Evolutionary conservation across 2,797 vertebrate genomes (phyloP).

Genomic region (Melanogrammus aeglefinus): DNA sequence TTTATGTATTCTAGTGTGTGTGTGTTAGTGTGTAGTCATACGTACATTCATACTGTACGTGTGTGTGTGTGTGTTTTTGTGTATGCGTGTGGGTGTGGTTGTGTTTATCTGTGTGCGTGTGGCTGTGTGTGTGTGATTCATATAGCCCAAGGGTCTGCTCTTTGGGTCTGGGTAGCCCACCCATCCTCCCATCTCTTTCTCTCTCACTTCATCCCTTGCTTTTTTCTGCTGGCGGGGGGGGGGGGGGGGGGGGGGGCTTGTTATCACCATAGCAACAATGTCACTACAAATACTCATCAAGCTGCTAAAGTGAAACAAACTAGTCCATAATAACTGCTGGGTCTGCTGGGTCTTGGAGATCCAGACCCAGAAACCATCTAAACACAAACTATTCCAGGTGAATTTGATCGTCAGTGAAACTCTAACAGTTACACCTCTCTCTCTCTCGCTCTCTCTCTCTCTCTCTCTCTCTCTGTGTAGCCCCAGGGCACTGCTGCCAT

Average conservation of each 20-base stretch:
- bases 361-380: background rate
- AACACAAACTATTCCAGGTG: background rate
- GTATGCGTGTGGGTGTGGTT: background rate
- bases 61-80: background rate
- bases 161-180: constrained; percentile 69
- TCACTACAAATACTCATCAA: constrained; percentile 79
- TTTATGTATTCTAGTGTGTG: background rate
- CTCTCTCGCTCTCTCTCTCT: constrained; percentile 73
- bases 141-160: constrained; percentile 72
- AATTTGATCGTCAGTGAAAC: background rate
- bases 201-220: constrained; percentile 61
- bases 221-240: constrained; percentile 60
- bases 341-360: too few relatives aligned
- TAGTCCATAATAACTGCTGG: constrained; percentile 60
- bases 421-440: background rate
- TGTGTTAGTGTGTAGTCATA: too few relatives aligned
- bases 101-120: too few relatives aligned
- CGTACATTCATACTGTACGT: too few relatives aligned
- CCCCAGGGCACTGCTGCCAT: constrained; percentile 68
- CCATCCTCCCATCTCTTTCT: constrained; percentile 27
- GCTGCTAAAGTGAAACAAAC: constrained; percentile 74
- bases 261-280: constrained; percentile 77
- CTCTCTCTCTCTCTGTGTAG: constrained; percentile 75
- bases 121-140: constrained; percentile 53
- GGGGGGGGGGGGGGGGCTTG: constrained; percentile 54